Conservation (phyloP, 2,888 invertebrate species). For the Euphydryas editha region DNA sequence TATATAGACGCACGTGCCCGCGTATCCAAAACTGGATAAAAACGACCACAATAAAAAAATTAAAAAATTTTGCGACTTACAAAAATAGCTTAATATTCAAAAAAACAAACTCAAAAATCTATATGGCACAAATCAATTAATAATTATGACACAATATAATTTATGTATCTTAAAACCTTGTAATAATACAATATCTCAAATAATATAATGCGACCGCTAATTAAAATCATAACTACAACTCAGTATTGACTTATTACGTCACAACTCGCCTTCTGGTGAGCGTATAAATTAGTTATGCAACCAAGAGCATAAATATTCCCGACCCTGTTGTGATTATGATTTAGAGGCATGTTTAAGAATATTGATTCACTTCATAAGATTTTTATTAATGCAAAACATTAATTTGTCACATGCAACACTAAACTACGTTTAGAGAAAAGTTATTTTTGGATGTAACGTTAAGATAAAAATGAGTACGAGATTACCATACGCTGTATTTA, state of each 20-base stretch:
- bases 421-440: background rate
- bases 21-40: too few relatives aligned
- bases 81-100: too few relatives aligned
- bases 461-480: too few relatives aligned
- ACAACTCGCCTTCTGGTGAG: conserved; percentile 24
- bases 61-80: too few relatives aligned
- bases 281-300: conserved; percentile 28
- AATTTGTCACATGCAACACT: background rate
- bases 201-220: conserved; percentile 12
- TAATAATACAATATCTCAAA: background rate
- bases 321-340: conserved; percentile 23
- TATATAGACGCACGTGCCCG: too few relatives aligned
- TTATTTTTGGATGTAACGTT: background rate
- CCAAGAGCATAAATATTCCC: conserved; percentile 23
- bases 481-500: too few relatives aligned
- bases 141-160: too few relatives aligned
- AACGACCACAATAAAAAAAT: too few relatives aligned
- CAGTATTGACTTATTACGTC: conserved; percentile 21
- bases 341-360: conserved; percentile 10
- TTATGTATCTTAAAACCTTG: too few relatives aligned
- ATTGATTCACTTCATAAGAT: background rate
- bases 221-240: conserved; percentile 19
- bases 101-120: too few relatives aligned
- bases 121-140: too few relatives aligned
- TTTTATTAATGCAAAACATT: background rate